Evolutionary conservation across 2,888 invertebrate genomes (phyloP).

Genomic region (Tethea ocularis): DNA sequence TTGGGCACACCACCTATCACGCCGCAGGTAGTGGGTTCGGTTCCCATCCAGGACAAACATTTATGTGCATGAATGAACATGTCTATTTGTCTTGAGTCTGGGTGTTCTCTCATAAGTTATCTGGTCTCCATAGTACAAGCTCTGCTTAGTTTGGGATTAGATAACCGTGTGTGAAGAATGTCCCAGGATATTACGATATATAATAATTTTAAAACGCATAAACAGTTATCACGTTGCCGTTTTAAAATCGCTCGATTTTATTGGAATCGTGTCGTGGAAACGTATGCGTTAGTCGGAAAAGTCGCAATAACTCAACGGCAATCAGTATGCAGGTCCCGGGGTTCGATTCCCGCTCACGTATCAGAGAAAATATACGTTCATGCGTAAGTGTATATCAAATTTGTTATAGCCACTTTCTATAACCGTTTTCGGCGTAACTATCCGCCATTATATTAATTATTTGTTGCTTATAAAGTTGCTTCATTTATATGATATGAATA

Average conservation of each 20-base stretch:
- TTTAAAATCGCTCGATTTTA: conserved; percentile 32
- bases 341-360: conserved; percentile 69
- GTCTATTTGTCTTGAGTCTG: no score
- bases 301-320: conserved; percentile 47
- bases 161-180: no score
- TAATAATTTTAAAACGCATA: neutral
- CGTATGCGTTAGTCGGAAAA: conserved; percentile 47
- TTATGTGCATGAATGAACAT: no score
- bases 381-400: conserved; percentile 56
- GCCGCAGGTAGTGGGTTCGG: no score
- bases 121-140: no score
- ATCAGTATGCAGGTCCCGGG: conserved; percentile 69
- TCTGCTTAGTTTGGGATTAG: no score
- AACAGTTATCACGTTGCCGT: conserved; percentile 4
- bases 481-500: conserved; percentile 34
- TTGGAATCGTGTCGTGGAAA: conserved; percentile 40
- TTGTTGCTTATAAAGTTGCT: conserved; percentile 35
- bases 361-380: conserved; percentile 67
- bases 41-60: no score
- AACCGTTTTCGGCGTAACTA: conserved; percentile 58
- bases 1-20: no score
- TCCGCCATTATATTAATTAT: conserved; percentile 47
- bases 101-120: no score
- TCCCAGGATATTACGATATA: no score
- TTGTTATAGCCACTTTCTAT: conserved; percentile 73